Conservation (phyloP, 2,888 invertebrate species). For the Yponomeuta malinellus region DNA sequence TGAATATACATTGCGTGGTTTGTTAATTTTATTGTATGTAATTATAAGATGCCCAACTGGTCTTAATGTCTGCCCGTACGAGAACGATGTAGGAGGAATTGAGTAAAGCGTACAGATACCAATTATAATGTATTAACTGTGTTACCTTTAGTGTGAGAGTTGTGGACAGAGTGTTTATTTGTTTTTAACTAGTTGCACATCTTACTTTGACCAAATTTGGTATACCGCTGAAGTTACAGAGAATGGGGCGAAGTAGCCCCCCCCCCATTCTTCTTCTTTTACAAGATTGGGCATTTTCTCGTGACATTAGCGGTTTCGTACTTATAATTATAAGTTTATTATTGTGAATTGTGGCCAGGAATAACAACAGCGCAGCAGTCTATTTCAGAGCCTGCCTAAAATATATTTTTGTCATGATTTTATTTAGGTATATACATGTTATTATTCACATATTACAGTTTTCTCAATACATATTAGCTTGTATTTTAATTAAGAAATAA, state of each 20-base stretch:
- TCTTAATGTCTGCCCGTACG: slow-evolving; percentile 45
- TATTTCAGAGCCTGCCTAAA: slow-evolving; percentile 74
- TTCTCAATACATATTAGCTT: slow-evolving; percentile 74
- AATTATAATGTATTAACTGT: slow-evolving; percentile 24
- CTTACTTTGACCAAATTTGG: slow-evolving; percentile 66
- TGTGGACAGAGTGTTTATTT: slow-evolving; percentile 48
- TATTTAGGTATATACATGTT: slow-evolving; percentile 76
- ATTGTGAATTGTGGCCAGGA: slow-evolving; percentile 71
- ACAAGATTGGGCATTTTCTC: slow-evolving; percentile 51
- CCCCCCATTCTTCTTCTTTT: slow-evolving; percentile 36
- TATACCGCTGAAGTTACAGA: slow-evolving; percentile 57
- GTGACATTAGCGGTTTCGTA: slow-evolving; percentile 57
- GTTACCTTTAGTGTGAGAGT: slow-evolving; percentile 7
- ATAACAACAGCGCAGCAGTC: slow-evolving; percentile 70
- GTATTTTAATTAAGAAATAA: slow-evolving; percentile 78
- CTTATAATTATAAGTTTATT: slow-evolving; percentile 64
- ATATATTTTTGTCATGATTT: slow-evolving; percentile 77
- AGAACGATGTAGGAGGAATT: slow-evolving; percentile 45
- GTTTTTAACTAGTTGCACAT: slow-evolving; percentile 63
- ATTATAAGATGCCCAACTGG: slow-evolving; percentile 70
- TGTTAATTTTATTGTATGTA: slow-evolving; percentile 68
- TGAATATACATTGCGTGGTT: slow-evolving; percentile 75
- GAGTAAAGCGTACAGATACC: slow-evolving; percentile 40
- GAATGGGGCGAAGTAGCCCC: slow-evolving; percentile 45
- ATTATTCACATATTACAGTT: slow-evolving; percentile 77